Evolutionary conservation across 2,113 vertebrate species (phyloP), one percentile per base, ranked within the genome.

Genomic region (Phocoena sinus): DNA sequence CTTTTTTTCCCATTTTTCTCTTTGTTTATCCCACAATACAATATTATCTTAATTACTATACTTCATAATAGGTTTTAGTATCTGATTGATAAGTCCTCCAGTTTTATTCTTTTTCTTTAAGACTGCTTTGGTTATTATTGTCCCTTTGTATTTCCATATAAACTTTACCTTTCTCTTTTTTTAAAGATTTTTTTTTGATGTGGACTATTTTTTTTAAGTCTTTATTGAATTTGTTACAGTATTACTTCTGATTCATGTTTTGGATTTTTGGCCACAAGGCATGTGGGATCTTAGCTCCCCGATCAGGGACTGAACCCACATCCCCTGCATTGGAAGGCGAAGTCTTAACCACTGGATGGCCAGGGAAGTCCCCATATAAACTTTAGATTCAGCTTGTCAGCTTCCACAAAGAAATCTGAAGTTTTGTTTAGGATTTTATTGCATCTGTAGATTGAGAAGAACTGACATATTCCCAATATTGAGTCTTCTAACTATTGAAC

Each of bases 351-450:
- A 5, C 73, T 47, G 73, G 26, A 76, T 8, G 15, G 31, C 44
- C 44, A 47, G 73, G 73, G 26, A 47, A 76, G 73, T 76, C 41
- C 44, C 44, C 10, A 65, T 76, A 26, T 86, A 65, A 80, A 74
- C 10, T 77, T 47, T 80, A 80, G 68, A 13, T 65, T 68, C 23
- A 74, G 26, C 11, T 67, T 58, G 26, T 56, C 31, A 36, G 28
- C 60, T 94, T 94, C 89, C 63, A 92, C n/a, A 85, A 56, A 92
- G 38, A 94, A 95, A 92, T 74, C 13, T 89, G n/a, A 92, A 74
- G 44, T 84, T 80, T 58, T 60, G 21, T 79, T 93, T 50, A 71
- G 25, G 36, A 91, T 88, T 91, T 80, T 67, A 67, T 50, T 83
- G 26, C 14, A 60, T 91, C 20, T 94, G 26, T 82, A 70, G 58